Evolutionary conservation across 2,888 invertebrate species (phyloP).

Genomic region (Noctua pronuba): DNA sequence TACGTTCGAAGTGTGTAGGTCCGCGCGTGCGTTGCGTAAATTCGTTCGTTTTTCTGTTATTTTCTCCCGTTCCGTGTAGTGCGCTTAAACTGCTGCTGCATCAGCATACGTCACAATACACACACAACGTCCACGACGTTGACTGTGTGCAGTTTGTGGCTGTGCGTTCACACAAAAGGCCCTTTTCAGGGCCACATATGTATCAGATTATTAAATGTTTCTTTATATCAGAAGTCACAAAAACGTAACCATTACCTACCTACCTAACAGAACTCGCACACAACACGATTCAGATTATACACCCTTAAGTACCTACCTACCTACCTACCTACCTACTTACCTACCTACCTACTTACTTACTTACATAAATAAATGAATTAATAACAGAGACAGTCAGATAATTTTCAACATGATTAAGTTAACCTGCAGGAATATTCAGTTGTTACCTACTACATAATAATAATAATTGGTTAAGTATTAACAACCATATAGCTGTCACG

Average conservation of each 20-base stretch:
- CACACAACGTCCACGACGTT: background rate
- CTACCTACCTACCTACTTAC: background rate
- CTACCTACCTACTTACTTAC: too few relatives aligned
- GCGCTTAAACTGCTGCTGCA: conserved; percentile 92
- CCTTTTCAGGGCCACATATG: conserved; percentile 38
- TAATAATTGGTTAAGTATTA: too few relatives aligned
- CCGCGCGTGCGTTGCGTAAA: too few relatives aligned
- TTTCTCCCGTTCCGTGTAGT: background rate
- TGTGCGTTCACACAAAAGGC: conserved; percentile 26
- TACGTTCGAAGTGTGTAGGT: conserved; percentile 21
- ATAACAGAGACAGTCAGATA: too few relatives aligned
- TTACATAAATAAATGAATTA: too few relatives aligned
- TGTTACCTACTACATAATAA: too few relatives aligned
- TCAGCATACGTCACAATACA: conserved; percentile 5
- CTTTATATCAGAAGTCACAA: conserved; percentile 9
- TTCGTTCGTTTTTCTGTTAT: background rate
- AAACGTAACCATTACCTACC: conserved; percentile 6
- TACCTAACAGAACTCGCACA: too few relatives aligned
- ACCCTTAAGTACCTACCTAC: too few relatives aligned
- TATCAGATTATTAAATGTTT: conserved; percentile 48
- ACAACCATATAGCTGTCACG: too few relatives aligned
- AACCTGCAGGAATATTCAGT: too few relatives aligned
- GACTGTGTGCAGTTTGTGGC: conserved; percentile 19
- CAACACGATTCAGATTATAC: too few relatives aligned
- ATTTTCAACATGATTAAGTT: too few relatives aligned